Base-by-base conservation (phyloP, 2,113 vertebrate species). In the Prunella himalayana region DNA sequence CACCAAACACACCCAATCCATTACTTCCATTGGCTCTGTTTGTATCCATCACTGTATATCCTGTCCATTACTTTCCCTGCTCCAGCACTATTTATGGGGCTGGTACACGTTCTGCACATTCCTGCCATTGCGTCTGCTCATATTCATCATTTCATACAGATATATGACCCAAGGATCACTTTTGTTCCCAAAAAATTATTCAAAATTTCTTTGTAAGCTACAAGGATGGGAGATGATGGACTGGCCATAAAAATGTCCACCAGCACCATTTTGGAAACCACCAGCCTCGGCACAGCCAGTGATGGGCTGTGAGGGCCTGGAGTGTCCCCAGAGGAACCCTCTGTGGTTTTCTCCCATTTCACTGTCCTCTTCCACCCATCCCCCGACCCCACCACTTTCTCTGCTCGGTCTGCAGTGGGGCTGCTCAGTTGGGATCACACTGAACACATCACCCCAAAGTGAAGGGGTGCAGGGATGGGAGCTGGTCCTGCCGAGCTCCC, bases 21-120 rank as follows among this genome's bases (percentile, higher is more conserved):
- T 92, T 89, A 86, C 73, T 86, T 94, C 87, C 86, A 71, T 4
- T 47, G 93, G 66, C 68, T 87, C 88, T 0, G 3, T 84, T 65
- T 72, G 94, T 82, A 94, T 71, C 92, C 90, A 70, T 92, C 95
- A 69, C 49, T 75, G 75, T 45, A 28, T 25, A 86, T 90, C 91
- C 84, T 86, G 72, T 56, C 31, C 84, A 51, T 81, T 90, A 66
- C 80, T 54, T 56, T 21, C 54, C 80, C 77, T 57, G 59, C 92
- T 69, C 75, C 1, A 1, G 69, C 35, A 28, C 82, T 94, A 68
- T 95, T 96, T 90, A 95, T 82, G 91, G 84, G 42, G 51, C 72
- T 50, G 76, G 59, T 75, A 69, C 4, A 7, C 3, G 2, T 82
- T 85, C 84, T 49, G 25, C 20, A 25, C 42, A 0, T 86, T 93